phyloP scores from a whole-genome alignment of 2,888 invertebrate species.

The Gnatocerus cornutus region DNA sequence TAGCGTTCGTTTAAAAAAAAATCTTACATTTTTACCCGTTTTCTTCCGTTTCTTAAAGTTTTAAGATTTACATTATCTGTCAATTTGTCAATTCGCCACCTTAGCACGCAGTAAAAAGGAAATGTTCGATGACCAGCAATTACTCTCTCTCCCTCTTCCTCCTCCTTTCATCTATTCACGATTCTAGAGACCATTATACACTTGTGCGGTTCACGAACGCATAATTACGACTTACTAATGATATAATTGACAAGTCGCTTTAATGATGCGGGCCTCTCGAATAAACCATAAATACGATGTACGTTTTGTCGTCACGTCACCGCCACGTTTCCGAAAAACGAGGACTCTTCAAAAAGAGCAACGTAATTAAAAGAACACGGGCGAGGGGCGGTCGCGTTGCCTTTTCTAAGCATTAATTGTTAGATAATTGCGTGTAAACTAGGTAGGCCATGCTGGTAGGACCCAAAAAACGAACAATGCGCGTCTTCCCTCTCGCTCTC shows the following conservation, averaged over 20 bases:
- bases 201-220: slow-evolving; percentile 44
- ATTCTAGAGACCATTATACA: slow-evolving; percentile 41
- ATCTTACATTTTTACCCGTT: too few relatives aligned
- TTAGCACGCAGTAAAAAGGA: too few relatives aligned
- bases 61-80: too few relatives aligned
- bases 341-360: slow-evolving; percentile 37
- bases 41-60: too few relatives aligned
- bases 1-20: too few relatives aligned
- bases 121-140: slow-evolving; percentile 3
- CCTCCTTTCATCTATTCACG: slow-evolving; percentile 10
- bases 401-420: slow-evolving; percentile 39
- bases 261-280: slow-evolving; percentile 56
- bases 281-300: slow-evolving; percentile 43
- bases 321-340: neutral
- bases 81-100: too few relatives aligned
- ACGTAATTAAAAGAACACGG: slow-evolving; percentile 47
- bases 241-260: slow-evolving; percentile 58
- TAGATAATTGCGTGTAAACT: slow-evolving; percentile 44
- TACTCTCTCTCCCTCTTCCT: neutral
- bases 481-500: neutral
- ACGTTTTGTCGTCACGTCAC: slow-evolving; percentile 18
- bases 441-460: slow-evolving; percentile 30
- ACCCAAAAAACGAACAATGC: too few relatives aligned
- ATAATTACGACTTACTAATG: slow-evolving; percentile 55
- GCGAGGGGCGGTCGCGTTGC: slow-evolving; percentile 34